Evolutionary conservation across 2,797 vertebrate genomes (phyloP).

Genomic region (Malacoctenus gilli): DNA sequence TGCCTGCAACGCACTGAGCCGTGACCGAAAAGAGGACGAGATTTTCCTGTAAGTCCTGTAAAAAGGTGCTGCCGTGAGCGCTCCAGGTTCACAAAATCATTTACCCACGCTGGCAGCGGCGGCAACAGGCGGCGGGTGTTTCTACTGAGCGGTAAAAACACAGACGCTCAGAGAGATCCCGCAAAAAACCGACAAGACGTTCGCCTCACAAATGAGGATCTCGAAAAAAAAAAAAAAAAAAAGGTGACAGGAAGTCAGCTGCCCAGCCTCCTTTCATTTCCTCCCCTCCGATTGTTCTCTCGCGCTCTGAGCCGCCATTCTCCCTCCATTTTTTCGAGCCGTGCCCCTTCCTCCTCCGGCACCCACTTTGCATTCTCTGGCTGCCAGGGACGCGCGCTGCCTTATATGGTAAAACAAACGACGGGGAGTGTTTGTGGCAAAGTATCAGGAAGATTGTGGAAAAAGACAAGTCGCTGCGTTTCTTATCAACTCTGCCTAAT

Average conservation of each 20-base stretch:
- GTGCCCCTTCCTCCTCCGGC: slow-evolving; percentile 85
- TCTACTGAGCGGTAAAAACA: neutral
- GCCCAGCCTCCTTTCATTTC: slow-evolving; percentile 77
- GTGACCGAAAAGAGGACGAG: slow-evolving; percentile 21
- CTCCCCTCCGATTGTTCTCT: slow-evolving; percentile 70
- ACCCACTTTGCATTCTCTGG: slow-evolving; percentile 75
- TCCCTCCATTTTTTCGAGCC: slow-evolving; percentile 58
- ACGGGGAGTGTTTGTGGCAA: slow-evolving; percentile 80
- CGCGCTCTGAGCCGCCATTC: slow-evolving; percentile 54
- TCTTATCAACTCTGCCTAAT: slow-evolving; percentile 41
- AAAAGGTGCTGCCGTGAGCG: neutral
- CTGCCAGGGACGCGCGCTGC: slow-evolving; percentile 65
- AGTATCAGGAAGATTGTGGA: slow-evolving; percentile 79
- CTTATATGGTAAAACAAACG: slow-evolving; percentile 89
- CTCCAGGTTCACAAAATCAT: slow-evolving; percentile 8
- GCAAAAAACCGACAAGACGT: neutral
- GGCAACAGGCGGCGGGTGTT: neutral
- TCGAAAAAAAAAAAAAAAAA: too few relatives aligned
- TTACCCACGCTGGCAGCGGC: neutral
- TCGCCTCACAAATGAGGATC: slow-evolving; percentile 41
- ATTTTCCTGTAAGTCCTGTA: slow-evolving; percentile 18
- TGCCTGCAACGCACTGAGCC: slow-evolving; percentile 40
- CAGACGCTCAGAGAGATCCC: too few relatives aligned
- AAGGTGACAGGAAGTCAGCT: slow-evolving; percentile 71
- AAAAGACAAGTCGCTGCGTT: slow-evolving; percentile 27